phyloP scores from a whole-genome alignment of 1,140 invertebrate genomes.

The Venustaconcha ellipsiformis region DNA sequence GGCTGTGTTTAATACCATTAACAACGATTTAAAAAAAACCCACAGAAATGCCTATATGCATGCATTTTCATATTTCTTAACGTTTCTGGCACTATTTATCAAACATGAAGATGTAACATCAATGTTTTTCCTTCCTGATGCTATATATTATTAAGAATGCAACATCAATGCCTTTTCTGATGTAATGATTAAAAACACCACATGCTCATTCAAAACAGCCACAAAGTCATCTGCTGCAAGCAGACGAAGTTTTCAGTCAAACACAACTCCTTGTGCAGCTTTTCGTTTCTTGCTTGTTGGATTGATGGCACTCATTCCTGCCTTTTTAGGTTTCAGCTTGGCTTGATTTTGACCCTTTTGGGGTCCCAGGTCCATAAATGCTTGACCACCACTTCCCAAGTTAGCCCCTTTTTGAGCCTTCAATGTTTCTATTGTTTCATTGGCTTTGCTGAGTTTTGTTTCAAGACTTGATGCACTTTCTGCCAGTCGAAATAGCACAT shows the following conservation, averaged over 20 bases:
- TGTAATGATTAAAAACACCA: too few species aligned
- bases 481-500: conserved; percentile 54
- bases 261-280: conserved; percentile 59
- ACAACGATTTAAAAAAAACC: too few species aligned
- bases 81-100: too few species aligned
- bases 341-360: conserved; percentile 43
- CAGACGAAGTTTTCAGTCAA: conserved; percentile 36
- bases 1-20: too few species aligned
- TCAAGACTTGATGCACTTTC: conserved; percentile 41
- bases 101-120: too few species aligned
- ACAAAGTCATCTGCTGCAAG: too few species aligned
- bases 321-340: conserved; percentile 55
- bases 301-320: conserved; percentile 64
- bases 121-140: too few species aligned
- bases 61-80: too few species aligned
- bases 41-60: too few species aligned
- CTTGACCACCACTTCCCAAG: conserved; percentile 13
- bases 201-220: too few species aligned
- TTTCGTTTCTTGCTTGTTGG: conserved; percentile 61
- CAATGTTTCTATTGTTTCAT: conserved; percentile 50
- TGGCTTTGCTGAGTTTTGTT: conserved; percentile 42
- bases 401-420: conserved; percentile 37
- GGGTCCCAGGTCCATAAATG: conserved; percentile 49
- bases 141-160: too few species aligned
- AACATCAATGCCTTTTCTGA: too few species aligned